Conservation (phyloP, 1,140 invertebrate genomes). For the Pygmarrhopalites habei region DNA sequence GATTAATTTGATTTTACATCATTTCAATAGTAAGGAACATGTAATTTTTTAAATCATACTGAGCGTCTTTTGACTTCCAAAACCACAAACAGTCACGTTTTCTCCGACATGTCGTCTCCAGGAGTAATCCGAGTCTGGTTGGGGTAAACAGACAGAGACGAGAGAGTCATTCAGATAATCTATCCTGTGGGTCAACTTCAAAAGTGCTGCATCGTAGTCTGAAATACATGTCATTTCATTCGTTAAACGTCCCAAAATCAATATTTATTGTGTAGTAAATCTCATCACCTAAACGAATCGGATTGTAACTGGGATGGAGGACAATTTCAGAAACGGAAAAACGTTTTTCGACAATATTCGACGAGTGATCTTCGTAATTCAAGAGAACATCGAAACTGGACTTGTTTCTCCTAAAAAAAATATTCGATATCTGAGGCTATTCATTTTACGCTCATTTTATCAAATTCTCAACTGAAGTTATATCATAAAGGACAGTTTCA, state of each 20-base stretch:
- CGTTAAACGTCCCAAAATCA: no score
- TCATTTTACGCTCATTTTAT: no score
- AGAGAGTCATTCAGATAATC: constrained; percentile 12
- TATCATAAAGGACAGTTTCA: no score
- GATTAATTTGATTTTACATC: no score
- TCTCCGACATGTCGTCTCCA: neutral
- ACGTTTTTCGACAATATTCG: neutral
- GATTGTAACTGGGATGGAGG: constrained; percentile 23
- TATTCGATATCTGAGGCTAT: no score
- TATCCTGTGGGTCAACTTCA: constrained; percentile 25
- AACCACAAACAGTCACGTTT: constrained; percentile 29
- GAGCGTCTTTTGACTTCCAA: neutral
- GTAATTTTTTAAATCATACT: no score
- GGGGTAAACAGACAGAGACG: constrained; percentile 29
- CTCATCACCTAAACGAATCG: constrained; percentile 16
- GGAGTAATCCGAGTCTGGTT: constrained; percentile 7
- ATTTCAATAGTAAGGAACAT: no score
- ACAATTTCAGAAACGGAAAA: constrained; percentile 17
- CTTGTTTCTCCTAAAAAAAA: neutral
- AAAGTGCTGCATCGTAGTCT: constrained; percentile 43
- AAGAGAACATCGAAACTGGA: constrained; percentile 17
- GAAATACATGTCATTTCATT: no score
- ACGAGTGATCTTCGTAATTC: constrained; percentile 14
- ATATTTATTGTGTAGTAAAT: no score
- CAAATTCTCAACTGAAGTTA: no score